A percentile compares a stretch with the other conserved stretches of the same genome.
Evolutionary conservation across 2,113 vertebrate species (phyloP).

Genomic region (Silurus asotus): DNA sequence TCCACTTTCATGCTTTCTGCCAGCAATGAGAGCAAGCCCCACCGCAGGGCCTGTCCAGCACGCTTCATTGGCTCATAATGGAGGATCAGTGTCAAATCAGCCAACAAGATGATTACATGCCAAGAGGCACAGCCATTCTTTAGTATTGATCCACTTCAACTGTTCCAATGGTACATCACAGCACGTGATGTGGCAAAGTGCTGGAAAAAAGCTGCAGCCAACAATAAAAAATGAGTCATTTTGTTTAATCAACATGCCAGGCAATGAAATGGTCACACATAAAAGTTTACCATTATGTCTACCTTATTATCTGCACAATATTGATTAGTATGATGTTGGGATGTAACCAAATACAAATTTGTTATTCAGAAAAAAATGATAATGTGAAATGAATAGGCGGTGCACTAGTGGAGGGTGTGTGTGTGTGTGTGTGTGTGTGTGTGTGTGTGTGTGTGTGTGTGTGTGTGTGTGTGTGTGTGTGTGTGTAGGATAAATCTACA

Average conservation of each 20-base stretch:
- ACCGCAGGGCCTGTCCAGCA: conserved; percentile 49
- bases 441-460: background rate
- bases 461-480: background rate
- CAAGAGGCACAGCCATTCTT: conserved; percentile 54
- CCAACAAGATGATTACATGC: conserved; percentile 55
- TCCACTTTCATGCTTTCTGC: conserved; percentile 19
- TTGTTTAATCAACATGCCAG: conserved; percentile 38
- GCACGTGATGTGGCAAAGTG: conserved; percentile 49
- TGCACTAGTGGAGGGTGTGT: background rate
- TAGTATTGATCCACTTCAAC: conserved; percentile 56
- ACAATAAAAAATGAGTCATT: conserved; percentile 34
- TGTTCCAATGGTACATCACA: conserved; percentile 45
- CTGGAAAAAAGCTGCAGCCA: conserved; percentile 39
- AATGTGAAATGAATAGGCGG: background rate
- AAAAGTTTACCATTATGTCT: background rate
- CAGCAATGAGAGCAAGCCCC: conserved; percentile 34
- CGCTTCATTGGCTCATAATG: conserved; percentile 58
- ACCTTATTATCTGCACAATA: background rate
- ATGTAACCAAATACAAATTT: background rate
- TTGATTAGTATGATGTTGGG: background rate
- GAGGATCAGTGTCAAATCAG: conserved; percentile 57
- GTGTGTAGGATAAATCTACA: background rate
- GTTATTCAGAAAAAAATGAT: background rate
- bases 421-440: background rate
- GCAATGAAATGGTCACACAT: background rate